Conservation (phyloP, 2,113 vertebrate genomes). For the Albula glossodonta region DNA sequence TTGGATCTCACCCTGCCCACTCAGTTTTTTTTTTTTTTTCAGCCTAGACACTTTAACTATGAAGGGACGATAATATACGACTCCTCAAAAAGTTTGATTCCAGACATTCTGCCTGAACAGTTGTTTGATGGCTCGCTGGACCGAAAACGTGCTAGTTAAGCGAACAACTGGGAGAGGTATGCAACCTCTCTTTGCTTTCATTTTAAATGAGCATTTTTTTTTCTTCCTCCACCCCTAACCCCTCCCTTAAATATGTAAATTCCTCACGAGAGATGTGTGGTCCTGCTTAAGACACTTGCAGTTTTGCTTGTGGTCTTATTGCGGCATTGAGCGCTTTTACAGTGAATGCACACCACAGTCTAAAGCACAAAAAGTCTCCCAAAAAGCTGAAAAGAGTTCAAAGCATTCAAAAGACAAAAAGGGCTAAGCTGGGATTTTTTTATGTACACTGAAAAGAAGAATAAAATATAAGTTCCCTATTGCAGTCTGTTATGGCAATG, state of each 20-base stretch:
- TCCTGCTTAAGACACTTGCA: conserved; percentile 96
- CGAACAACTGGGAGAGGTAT: conserved; percentile 67
- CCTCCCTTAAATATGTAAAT: conserved; percentile 95
- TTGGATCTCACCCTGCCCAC: conserved; percentile 67
- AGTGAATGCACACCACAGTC: conserved; percentile 97
- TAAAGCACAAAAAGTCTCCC: conserved; percentile 76
- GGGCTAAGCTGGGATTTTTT: conserved; percentile 98
- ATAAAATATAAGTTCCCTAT: conserved; percentile 99
- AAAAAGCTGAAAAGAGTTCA: conserved; percentile 99
- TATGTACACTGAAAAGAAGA: conserved; percentile 98
- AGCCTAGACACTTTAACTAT: background rate
- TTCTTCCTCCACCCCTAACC: conserved; percentile 48
- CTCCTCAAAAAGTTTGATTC: conserved; percentile 43
- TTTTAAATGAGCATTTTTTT: conserved; percentile 75
- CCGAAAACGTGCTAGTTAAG: conserved; percentile 50
- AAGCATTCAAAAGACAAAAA: conserved; percentile 96
- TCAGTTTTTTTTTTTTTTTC: conserved; percentile 62
- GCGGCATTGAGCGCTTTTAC: conserved; percentile 97
- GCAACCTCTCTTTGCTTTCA: conserved; percentile 58
- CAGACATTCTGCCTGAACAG: conserved; percentile 44
- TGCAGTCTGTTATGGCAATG: conserved; percentile 92
- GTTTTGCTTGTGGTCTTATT: conserved; percentile 96
- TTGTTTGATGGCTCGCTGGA: conserved; percentile 50
- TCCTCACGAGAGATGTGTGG: conserved; percentile 92
- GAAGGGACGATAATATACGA: conserved; percentile 11